Evolutionary conservation across 2,797 vertebrate genomes (phyloP), one percentile per base, ranked within the genome.

Genomic region (Tokudaia muenninki): DNA sequence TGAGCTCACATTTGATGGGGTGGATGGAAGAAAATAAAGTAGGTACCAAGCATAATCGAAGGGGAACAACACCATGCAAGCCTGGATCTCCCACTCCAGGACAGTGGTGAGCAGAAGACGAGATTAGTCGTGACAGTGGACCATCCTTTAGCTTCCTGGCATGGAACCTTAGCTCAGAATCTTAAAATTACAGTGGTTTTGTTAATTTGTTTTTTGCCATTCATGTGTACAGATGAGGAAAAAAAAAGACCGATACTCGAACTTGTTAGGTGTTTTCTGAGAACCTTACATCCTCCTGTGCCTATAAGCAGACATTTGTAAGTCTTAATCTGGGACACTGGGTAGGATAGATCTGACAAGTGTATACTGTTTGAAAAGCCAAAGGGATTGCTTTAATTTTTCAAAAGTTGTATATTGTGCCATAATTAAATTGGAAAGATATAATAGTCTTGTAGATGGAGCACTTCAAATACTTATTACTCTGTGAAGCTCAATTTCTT

Each of bases 401-500:
- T 88, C 77, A 57, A 65, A 72, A 41, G n/a, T 81, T 55, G 88
- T 52, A 41, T 87, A 44, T 87, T 55, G 47, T 95, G 67, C 41
- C 24, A 12, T 47, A 86, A 8, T 90, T 97, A 88, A 90, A 90
- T 87, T 94, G 29, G 24, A 90, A 93, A 94, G 47, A 75, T 55
- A 37, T 0, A 81, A 50, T 87, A 87, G 0, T 41, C 9, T 63
- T 88, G 57, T 19, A 37, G 75, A 80, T 74, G 61, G 0, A 74
- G 34, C 31, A 4, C 94, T 94, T 19, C 70, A 91, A 2, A 29
- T 87, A 84, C 37, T 81, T 90, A 83, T 47, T 93, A 72, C 81
- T 95, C 50, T 67, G 3, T 94, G 57, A 92, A 87, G 61, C 31
- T 92, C 5, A 57, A 0, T 47, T 80, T 91, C 41, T 55, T 84